Conservation (phyloP, 2,888 invertebrate genomes). For the Leptinotarsa tumamoca region DNA sequence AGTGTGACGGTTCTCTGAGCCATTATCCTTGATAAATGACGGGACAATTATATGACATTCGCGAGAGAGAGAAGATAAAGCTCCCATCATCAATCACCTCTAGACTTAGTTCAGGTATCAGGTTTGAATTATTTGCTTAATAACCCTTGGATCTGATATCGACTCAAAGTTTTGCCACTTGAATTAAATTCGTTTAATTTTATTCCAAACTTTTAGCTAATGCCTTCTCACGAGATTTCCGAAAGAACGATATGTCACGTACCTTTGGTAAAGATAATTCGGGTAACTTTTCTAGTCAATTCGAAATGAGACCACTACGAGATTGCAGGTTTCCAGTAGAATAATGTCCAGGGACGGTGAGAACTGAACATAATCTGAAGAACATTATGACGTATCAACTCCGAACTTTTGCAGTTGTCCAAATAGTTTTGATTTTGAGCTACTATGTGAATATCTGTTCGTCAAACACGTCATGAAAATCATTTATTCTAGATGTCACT, state of each 20-base stretch:
- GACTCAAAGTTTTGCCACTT: constrained; percentile 33
- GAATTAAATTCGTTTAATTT: constrained; percentile 41
- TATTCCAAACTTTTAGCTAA: constrained; percentile 48
- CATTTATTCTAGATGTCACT: too few species aligned
- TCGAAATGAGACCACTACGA: background rate
- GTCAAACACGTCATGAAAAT: too few species aligned
- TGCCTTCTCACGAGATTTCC: constrained; percentile 35
- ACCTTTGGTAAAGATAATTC: constrained; percentile 4
- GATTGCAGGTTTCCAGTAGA: background rate
- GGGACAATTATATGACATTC: constrained; percentile 59
- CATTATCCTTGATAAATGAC: constrained; percentile 63
- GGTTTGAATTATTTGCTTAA: constrained; percentile 53
- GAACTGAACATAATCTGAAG: background rate
- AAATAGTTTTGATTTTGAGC: too few species aligned
- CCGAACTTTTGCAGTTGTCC: background rate
- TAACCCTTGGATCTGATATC: constrained; percentile 52
- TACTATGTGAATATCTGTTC: too few species aligned
- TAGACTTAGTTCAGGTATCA: constrained; percentile 41
- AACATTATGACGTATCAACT: background rate
- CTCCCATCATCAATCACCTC: constrained; percentile 43
- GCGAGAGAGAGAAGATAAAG: constrained; percentile 32
- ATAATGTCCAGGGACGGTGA: background rate
- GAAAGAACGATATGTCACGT: constrained; percentile 29
- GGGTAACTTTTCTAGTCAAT: background rate
- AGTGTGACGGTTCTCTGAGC: constrained; percentile 52